Evolutionary conservation across 1,140 invertebrate species (phyloP).

Genomic region (Calycopis cecrops): DNA sequence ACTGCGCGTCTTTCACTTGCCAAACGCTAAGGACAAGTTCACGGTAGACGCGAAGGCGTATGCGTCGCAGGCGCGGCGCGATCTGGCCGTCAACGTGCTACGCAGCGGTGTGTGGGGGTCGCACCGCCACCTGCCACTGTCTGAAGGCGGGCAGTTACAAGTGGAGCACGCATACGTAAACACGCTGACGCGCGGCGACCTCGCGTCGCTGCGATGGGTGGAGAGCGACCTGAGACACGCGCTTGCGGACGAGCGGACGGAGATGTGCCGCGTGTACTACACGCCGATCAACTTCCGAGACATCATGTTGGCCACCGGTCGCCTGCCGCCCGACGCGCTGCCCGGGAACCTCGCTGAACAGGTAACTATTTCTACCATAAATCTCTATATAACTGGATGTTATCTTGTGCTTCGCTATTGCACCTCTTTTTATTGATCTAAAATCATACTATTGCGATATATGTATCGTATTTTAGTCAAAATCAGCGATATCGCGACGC

Average conservation of each 20-base stretch:
- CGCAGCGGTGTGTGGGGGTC: constrained; percentile 88
- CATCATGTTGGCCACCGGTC: constrained; percentile 97
- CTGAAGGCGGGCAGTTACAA: constrained; percentile 76
- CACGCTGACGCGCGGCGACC: constrained; percentile 90
- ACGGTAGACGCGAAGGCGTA: constrained; percentile 76
- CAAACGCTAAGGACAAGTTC: constrained; percentile 80
- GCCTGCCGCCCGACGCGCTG: constrained; percentile 94
- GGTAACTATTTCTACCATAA: constrained; percentile 27
- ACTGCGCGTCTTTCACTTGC: constrained; percentile 83
- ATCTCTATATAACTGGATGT: neutral
- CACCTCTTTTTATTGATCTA: neutral
- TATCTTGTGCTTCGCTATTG: neutral
- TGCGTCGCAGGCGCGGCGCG: constrained; percentile 80
- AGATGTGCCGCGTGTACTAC: constrained; percentile 93
- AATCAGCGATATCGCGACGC: too few species aligned
- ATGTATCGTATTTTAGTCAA: too few species aligned
- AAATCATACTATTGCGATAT: too few species aligned
- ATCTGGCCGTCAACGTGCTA: constrained; percentile 90
- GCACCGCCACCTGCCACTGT: constrained; percentile 86
- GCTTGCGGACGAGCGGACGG: constrained; percentile 50
- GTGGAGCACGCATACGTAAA: constrained; percentile 96
- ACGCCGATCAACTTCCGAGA: constrained; percentile 97
- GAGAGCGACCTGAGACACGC: constrained; percentile 86
- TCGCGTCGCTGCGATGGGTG: constrained; percentile 95
- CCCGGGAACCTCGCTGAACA: constrained; percentile 88